Percentiles rank a stretch among this genome's conserved stretches.
These are phyloP conservation scores for Acropternis orthonyx DNA, from an alignment of 2,797 vertebrate genomes.

Conservation along the genomic window DNA sequence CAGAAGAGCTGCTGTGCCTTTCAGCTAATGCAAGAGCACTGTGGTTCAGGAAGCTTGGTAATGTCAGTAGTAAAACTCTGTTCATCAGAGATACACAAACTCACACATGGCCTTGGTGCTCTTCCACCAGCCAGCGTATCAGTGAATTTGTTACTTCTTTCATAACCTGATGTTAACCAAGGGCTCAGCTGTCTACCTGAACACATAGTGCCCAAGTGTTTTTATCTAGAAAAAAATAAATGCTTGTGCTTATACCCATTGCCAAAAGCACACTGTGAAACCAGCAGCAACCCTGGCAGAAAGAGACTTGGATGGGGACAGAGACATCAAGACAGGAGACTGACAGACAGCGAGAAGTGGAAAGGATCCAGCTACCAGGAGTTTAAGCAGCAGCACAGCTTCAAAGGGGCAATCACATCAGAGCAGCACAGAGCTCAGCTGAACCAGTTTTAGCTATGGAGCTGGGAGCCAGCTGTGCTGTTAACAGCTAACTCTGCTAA, in stretches of 20 bases:
- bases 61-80: accelerated
- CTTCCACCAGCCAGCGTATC: neutral
- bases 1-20: neutral
- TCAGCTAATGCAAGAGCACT: neutral
- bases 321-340: neutral
- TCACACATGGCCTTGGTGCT: accelerated
- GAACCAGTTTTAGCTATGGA: neutral
- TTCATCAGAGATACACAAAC: neutral
- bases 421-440: neutral
- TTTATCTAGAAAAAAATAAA: neutral
- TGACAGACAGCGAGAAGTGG: neutral
- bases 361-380: neutral
- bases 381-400: neutral
- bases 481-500: neutral
- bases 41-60: neutral
- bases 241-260: neutral
- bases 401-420: neutral
- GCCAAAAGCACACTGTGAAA: neutral
- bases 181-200: neutral
- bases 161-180: neutral
- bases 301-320: neutral
- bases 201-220: neutral
- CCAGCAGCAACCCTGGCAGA: neutral
- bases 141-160: neutral
- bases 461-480: neutral